Conservation (phyloP, 2,797 vertebrate species). For the Bradypus variegatus region DNA sequence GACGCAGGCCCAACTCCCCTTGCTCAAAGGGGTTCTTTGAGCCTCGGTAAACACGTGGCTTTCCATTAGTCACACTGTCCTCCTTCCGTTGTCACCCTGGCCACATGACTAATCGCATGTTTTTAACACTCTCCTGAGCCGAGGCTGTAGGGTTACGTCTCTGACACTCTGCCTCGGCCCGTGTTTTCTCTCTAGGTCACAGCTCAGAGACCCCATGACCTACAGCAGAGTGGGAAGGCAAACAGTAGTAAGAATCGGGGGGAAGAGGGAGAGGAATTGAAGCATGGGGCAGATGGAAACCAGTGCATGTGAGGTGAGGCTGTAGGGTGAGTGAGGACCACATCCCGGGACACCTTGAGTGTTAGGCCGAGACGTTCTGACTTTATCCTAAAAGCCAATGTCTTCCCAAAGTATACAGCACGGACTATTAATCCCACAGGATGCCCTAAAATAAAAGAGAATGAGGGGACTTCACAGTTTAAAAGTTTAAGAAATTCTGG, state of each 20-base stretch:
- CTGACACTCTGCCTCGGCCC: neutral
- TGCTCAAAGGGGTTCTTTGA: constrained; percentile 54
- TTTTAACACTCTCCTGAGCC: neutral
- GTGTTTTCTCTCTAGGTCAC: constrained; percentile 10
- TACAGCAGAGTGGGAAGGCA: neutral
- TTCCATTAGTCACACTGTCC: constrained; percentile 32
- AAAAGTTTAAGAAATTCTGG: neutral
- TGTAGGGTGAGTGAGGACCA: neutral
- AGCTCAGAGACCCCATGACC: constrained; percentile 16
- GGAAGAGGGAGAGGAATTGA: neutral
- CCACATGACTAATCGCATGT: neutral
- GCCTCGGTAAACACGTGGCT: constrained; percentile 40
- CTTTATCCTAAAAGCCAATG: constrained; percentile 11
- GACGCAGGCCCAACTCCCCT: neutral
- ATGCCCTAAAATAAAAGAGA: neutral
- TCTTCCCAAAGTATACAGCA: neutral
- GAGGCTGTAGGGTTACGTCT: neutral
- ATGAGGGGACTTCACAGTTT: neutral
- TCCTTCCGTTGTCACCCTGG: constrained; percentile 20
- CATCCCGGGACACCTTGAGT: neutral
- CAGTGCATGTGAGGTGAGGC: neutral
- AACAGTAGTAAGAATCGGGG: neutral
- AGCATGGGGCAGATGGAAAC: neutral
- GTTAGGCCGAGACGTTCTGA: neutral
- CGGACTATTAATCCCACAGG: neutral